Evolutionary conservation across 2,888 invertebrate genomes (phyloP).

Genomic region (Tipula lateralis): DNA sequence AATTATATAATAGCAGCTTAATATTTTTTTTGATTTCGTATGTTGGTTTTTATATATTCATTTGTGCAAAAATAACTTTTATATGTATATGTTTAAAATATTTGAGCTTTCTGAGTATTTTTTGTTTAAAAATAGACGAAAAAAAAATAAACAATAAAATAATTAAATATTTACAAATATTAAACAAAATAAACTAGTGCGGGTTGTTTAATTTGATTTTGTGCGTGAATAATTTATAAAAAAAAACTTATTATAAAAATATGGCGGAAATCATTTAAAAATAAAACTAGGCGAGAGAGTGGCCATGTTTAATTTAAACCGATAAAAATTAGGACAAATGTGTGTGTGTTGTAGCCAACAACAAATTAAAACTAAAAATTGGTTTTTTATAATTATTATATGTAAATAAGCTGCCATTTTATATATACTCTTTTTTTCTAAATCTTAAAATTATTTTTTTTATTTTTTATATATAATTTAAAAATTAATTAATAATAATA

Average conservation of each 20-base stretch:
- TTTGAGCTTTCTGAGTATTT: conserved; percentile 7
- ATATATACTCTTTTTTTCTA: background rate
- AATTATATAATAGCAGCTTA: background rate
- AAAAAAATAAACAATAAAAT: background rate
- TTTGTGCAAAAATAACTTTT: background rate
- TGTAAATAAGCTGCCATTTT: conserved; percentile 19
- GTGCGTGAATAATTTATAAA: background rate
- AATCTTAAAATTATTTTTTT: background rate
- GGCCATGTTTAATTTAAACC: background rate
- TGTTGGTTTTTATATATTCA: background rate
- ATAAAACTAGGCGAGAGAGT: background rate
- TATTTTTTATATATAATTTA: background rate
- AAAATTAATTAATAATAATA: conserved; percentile 3
- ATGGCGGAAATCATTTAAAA: background rate
- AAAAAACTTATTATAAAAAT: background rate
- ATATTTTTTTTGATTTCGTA: background rate
- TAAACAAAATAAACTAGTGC: background rate
- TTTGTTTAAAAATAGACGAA: background rate
- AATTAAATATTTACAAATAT: background rate
- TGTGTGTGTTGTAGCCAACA: background rate
- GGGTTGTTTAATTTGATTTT: background rate
- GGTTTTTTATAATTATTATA: background rate
- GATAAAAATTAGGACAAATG: background rate
- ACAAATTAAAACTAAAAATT: background rate
- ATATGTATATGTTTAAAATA: background rate